Conservation (phyloP, 2,888 invertebrate genomes). For the Diloba caeruleocephala region DNA sequence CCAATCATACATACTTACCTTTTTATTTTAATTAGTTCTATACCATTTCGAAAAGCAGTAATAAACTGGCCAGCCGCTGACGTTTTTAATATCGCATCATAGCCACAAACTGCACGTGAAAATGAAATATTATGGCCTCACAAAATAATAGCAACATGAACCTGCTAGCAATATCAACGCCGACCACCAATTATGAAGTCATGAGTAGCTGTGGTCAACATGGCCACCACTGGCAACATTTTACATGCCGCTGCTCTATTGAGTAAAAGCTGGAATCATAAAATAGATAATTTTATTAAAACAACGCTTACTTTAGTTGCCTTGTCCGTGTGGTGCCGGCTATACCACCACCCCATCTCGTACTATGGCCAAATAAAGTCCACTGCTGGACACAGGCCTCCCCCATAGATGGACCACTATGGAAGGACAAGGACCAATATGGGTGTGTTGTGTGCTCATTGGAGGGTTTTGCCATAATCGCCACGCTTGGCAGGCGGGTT, state of each 20-base stretch:
- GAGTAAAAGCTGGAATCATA: constrained; percentile 3
- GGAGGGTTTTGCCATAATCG: too few relatives aligned
- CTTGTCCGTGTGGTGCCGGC: too few relatives aligned
- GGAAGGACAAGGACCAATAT: too few relatives aligned
- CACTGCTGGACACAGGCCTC: too few relatives aligned
- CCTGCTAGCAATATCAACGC: constrained; percentile 33
- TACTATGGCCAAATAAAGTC: too few relatives aligned
- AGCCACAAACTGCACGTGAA: constrained; percentile 22
- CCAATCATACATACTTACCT: too few relatives aligned
- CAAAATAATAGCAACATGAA: constrained; percentile 25
- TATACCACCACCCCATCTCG: too few relatives aligned
- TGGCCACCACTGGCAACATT: constrained; percentile 34
- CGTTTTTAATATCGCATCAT: constrained; percentile 16
- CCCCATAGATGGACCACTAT: too few relatives aligned
- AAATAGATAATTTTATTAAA: constrained; percentile 27
- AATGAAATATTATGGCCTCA: constrained; percentile 23
- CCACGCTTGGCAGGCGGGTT: too few relatives aligned
- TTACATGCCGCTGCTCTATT: constrained; percentile 36
- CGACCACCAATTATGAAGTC: constrained; percentile 44
- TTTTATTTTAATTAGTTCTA: too few relatives aligned
- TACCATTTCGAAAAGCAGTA: neutral
- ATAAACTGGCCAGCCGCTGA: neutral
- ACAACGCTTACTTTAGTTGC: constrained; percentile 21
- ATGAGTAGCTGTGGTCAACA: constrained; percentile 42
- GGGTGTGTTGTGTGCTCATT: too few relatives aligned